Percentiles rank a stretch among this genome's conserved stretches.
Conservation (phyloP, 2,113 vertebrate species). For the Narcine bancroftii region DNA sequence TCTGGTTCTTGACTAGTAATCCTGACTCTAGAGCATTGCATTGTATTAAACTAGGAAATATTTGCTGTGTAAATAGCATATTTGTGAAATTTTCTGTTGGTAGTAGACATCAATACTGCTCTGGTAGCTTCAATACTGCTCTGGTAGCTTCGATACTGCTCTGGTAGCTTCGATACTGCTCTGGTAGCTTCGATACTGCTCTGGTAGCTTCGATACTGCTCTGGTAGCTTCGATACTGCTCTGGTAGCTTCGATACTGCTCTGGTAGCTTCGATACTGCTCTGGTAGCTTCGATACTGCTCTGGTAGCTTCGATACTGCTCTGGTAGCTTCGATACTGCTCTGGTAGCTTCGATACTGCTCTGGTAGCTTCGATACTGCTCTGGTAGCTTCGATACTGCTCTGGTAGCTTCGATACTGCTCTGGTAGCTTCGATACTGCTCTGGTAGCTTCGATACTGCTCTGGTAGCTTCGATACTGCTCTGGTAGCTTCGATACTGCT, state of each 20-base stretch:
- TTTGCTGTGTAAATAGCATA: background rate
- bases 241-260: background rate
- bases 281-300: background rate
- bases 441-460: background rate
- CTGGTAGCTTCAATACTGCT: too few relatives aligned
- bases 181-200: background rate
- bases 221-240: background rate
- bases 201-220: background rate
- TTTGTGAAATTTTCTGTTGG: background rate
- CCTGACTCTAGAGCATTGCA: background rate
- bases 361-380: background rate
- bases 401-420: background rate
- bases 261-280: background rate
- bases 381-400: background rate
- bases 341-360: background rate
- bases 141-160: background rate
- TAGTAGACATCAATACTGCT: background rate
- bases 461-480: background rate
- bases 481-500: background rate
- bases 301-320: background rate
- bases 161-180: background rate
- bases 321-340: background rate
- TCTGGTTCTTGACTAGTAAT: background rate
- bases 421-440: background rate
- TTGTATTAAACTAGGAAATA: background rate